Evolutionary conservation across 2,797 vertebrate species (phyloP).

Genomic region (Geotrypetes seraphini): DNA sequence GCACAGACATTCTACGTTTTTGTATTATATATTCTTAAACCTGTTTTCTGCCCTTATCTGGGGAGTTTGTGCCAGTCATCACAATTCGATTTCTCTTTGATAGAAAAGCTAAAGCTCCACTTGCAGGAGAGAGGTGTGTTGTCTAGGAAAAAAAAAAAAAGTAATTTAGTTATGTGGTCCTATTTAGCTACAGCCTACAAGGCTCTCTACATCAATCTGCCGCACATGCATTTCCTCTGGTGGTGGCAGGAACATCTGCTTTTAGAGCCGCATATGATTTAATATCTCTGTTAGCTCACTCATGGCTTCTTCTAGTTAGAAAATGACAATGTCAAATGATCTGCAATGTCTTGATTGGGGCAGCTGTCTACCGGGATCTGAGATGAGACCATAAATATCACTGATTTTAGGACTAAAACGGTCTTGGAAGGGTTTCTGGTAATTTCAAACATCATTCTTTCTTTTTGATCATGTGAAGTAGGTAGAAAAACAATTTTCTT

Average conservation of each 20-base stretch:
- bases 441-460: not conserved
- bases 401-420: conserved; percentile 13
- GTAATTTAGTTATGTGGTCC: conserved; percentile 11
- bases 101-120: too few species aligned
- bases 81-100: too few species aligned
- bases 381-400: not conserved
- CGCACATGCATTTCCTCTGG: conserved; percentile 35
- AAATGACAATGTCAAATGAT: conserved; percentile 23
- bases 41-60: too few species aligned
- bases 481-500: too few species aligned
- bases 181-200: conserved; percentile 24
- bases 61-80: too few species aligned
- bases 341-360: conserved; percentile 13
- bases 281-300: conserved; percentile 32
- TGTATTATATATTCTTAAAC: too few species aligned
- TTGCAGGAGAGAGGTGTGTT: too few species aligned
- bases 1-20: too few species aligned
- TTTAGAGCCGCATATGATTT: conserved; percentile 38
- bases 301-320: conserved; percentile 30
- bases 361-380: conserved; percentile 18
- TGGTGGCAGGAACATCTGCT: conserved; percentile 36
- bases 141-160: conserved; percentile 9
- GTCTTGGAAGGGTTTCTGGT: conserved; percentile 6
- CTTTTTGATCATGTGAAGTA: not conserved
- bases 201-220: conserved; percentile 17